These are phyloP conservation scores for Acronicta alni DNA, from an alignment of 2,888 invertebrate species.

Conservation along the genomic window DNA sequence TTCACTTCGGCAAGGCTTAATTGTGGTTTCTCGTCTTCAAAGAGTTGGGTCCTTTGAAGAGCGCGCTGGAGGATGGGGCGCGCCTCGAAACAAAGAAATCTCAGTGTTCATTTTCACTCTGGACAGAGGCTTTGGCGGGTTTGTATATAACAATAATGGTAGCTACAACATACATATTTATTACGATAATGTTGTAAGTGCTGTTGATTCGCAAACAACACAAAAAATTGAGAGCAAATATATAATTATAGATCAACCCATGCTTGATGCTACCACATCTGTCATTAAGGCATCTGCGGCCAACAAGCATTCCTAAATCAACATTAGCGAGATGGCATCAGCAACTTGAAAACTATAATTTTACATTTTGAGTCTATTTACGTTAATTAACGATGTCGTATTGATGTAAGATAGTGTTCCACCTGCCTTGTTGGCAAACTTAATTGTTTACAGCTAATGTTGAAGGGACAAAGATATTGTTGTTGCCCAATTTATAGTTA, in stretches of 20 bases:
- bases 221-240: slow-evolving; percentile 38
- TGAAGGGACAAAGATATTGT: slow-evolving; percentile 76
- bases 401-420: slow-evolving; percentile 80
- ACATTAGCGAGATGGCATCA: slow-evolving; percentile 66
- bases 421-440: slow-evolving; percentile 81
- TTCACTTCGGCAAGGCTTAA: slow-evolving; percentile 84
- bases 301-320: slow-evolving; percentile 59
- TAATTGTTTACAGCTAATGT: slow-evolving; percentile 79
- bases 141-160: slow-evolving; percentile 23
- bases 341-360: slow-evolving; percentile 51
- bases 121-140: slow-evolving; percentile 58
- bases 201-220: slow-evolving; percentile 19
- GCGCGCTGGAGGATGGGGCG: slow-evolving; percentile 61
- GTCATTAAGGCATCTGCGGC: slow-evolving; percentile 40
- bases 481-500: slow-evolving; percentile 82
- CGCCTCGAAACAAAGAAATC: slow-evolving; percentile 77
- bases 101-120: slow-evolving; percentile 74
- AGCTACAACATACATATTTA: slow-evolving; percentile 17
- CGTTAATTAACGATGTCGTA: slow-evolving; percentile 79
- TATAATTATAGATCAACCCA: slow-evolving; percentile 31
- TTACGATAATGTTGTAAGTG: slow-evolving; percentile 20
- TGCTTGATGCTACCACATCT: slow-evolving; percentile 43
- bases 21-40: slow-evolving; percentile 87
- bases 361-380: slow-evolving; percentile 66
- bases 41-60: slow-evolving; percentile 84